A percentile compares a stretch with the other conserved stretches of the same genome.
Conservation (phyloP, 2,797 vertebrate genomes). For the Micrastur ruficollis region DNA sequence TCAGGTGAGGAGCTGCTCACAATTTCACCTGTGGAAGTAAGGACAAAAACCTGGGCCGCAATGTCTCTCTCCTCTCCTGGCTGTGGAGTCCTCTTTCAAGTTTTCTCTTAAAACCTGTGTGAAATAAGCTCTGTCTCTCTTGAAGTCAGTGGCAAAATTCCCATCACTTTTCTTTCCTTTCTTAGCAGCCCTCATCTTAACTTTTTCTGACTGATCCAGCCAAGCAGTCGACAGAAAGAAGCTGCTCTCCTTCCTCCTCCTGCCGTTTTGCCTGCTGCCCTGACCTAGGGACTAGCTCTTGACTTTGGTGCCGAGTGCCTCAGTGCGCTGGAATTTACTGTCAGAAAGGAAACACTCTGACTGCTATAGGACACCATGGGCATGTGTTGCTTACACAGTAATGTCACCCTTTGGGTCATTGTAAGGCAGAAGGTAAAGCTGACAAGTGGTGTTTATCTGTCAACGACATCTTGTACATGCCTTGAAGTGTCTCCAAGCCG, state of each 20-base stretch:
- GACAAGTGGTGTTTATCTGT: constrained; percentile 66
- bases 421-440: constrained; percentile 57
- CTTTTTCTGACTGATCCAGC: background rate
- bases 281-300: constrained; percentile 26
- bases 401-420: constrained; percentile 60
- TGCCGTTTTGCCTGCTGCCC: background rate
- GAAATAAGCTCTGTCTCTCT: background rate
- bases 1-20: background rate
- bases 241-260: background rate
- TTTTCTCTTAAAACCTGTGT: background rate
- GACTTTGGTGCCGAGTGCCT: constrained; percentile 12
- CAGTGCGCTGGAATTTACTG: constrained; percentile 33
- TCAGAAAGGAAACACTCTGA: constrained; percentile 63
- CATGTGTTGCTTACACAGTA: constrained; percentile 68
- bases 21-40: background rate
- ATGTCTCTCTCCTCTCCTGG: background rate
- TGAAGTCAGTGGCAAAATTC: background rate
- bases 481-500: constrained; percentile 55
- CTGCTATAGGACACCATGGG: constrained; percentile 59
- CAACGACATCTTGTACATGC: constrained; percentile 54
- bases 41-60: background rate
- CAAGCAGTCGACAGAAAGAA: background rate
- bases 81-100: background rate
- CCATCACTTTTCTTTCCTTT: background rate
- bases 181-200: background rate